A percentile compares a stretch with the other conserved stretches of the same genome.
Conservation (phyloP, 2,797 vertebrate species). For the Zalophus californianus region DNA sequence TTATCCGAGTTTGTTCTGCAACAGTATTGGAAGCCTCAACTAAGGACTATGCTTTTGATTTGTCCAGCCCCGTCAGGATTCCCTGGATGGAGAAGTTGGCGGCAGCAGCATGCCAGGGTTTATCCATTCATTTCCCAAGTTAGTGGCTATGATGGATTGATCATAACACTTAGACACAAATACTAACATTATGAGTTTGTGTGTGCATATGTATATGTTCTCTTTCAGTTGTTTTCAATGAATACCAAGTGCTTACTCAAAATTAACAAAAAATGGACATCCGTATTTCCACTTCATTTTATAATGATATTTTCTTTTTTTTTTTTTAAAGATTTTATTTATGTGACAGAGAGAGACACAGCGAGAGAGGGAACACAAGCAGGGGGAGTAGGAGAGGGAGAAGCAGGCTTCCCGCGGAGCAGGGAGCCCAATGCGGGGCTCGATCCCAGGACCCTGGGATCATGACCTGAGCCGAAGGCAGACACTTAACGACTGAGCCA, state of each 20-base stretch:
- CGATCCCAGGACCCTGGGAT: no score
- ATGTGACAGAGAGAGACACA: no score
- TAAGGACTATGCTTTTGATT: neutral
- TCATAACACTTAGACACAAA: neutral
- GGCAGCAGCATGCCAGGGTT: neutral
- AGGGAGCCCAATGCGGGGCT: no score
- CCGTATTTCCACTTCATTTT: neutral
- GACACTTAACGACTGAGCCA: no score
- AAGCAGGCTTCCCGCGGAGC: no score
- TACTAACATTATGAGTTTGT: neutral
- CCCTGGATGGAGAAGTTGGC: neutral
- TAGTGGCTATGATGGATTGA: neutral
- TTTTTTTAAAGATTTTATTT: no score
- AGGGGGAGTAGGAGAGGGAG: no score
- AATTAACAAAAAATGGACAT: neutral
- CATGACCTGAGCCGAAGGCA: no score
- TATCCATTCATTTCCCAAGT: neutral
- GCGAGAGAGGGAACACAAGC: no score
- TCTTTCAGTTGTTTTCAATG: neutral
- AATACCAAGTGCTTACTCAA: neutral
- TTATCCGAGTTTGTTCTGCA: neutral
- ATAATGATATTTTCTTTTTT: neutral
- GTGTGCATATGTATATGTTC: neutral
- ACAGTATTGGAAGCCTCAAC: neutral
- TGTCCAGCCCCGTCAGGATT: neutral